These are phyloP conservation scores for Decapterus maruadsi DNA, from an alignment of 2,797 vertebrate genomes.

Conservation along the genomic window DNA sequence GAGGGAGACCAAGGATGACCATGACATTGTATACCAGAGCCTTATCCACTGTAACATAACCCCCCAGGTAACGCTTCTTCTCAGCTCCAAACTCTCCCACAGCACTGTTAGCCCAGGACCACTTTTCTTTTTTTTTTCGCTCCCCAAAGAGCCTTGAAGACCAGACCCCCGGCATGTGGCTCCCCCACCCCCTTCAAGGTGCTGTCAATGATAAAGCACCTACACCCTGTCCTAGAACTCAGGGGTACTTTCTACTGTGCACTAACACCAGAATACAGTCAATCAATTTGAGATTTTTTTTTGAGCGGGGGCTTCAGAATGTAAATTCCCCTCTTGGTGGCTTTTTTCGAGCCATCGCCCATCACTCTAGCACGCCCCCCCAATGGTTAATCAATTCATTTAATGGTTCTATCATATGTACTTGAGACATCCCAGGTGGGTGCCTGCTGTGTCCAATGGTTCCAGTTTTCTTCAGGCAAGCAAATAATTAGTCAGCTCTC, in stretches of 20 bases:
- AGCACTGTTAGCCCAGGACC: conserved; percentile 62
- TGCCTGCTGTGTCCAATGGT: conserved; percentile 64
- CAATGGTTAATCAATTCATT: conserved; percentile 37
- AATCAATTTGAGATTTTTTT: conserved; percentile 66
- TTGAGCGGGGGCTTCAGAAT: conserved; percentile 71
- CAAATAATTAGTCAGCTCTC: conserved; percentile 55
- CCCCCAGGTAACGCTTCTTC: conserved; percentile 25
- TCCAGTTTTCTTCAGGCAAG: conserved; percentile 42
- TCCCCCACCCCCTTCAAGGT: conserved; percentile 29
- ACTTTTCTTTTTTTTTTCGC: conserved; percentile 20
- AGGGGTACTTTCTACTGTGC: conserved; percentile 92
- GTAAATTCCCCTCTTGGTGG: conserved; percentile 53
- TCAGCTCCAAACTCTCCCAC: conserved; percentile 41
- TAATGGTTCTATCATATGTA: conserved; percentile 38
- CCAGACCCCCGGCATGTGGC: conserved; percentile 41
- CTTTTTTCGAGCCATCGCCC: conserved; percentile 41
- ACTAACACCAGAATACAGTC: conserved; percentile 76
- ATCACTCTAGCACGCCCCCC: conserved; percentile 30
- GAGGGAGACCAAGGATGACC: conserved; percentile 77
- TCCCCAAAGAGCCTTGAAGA: conserved; percentile 57
- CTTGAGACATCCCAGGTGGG: conserved; percentile 61
- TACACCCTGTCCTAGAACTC: conserved; percentile 88
- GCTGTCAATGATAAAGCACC: conserved; percentile 52
- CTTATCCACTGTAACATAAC: conserved; percentile 77
- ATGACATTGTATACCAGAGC: conserved; percentile 85